Percentiles rank a stretch among this genome's conserved stretches.
Conservation (phyloP, 2,113 vertebrate genomes). For the Pycnonotus jocosus region DNA sequence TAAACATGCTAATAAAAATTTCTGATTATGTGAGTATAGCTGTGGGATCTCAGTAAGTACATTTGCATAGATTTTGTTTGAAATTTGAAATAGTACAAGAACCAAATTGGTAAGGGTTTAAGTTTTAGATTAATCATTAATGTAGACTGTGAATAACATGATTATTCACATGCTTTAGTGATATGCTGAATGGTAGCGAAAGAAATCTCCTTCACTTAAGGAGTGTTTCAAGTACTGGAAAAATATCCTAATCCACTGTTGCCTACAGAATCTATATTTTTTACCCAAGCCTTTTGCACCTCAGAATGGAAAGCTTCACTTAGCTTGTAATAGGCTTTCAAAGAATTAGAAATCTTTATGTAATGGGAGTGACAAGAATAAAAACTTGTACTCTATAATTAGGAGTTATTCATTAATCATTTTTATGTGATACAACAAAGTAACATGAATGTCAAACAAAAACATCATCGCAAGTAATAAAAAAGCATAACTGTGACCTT, state of each 20-base stretch:
- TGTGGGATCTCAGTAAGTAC: not conserved
- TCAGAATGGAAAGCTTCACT: not conserved
- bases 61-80: not conserved
- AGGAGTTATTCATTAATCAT: not conserved
- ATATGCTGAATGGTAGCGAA: not conserved
- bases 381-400: not conserved
- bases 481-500: not conserved
- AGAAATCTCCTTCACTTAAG: not conserved
- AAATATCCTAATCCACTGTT: not conserved
- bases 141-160: not conserved
- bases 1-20: not conserved
- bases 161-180: not conserved
- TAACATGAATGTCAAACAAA: slow-evolving; percentile 27
- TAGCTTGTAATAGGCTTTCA: not conserved
- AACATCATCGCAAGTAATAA: not conserved
- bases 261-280: not conserved
- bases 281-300: not conserved
- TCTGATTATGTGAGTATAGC: not conserved
- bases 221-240: not conserved
- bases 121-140: not conserved
- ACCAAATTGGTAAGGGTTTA: not conserved
- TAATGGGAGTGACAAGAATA: not conserved
- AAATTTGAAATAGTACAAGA: not conserved
- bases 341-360: not conserved
- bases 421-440: not conserved